phyloP scores from a whole-genome alignment of 2,888 invertebrate genomes.

The Melanostoma scalare region DNA sequence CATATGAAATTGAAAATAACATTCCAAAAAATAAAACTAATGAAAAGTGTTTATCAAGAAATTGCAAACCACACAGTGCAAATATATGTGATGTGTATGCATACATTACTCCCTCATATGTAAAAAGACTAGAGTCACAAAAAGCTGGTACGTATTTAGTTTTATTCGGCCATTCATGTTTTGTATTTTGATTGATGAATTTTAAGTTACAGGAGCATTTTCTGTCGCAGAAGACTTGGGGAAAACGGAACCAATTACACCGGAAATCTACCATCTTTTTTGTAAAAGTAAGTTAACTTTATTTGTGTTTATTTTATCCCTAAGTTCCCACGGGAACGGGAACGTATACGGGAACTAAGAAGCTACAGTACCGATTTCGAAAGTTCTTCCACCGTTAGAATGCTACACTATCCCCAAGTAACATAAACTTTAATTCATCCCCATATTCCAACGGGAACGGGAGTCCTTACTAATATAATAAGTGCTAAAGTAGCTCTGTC shows the following conservation, averaged over 20 bases:
- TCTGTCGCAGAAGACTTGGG: background rate
- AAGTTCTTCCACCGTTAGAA: too few relatives aligned
- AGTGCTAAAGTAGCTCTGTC: too few relatives aligned
- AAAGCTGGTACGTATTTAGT: constrained; percentile 23
- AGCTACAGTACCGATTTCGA: too few relatives aligned
- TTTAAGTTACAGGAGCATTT: constrained; percentile 50
- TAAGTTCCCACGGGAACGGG: too few relatives aligned
- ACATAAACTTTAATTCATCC: too few relatives aligned
- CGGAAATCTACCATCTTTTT: constrained; percentile 1
- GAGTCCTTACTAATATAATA: too few relatives aligned
- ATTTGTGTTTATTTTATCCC: too few relatives aligned
- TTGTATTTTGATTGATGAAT: constrained; percentile 23
- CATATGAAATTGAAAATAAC: constrained; percentile 14
- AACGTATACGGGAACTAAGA: too few relatives aligned
- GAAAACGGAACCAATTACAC: background rate
- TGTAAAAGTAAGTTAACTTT: constrained; percentile 35
- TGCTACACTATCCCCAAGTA: too few relatives aligned
- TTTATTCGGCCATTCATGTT: background rate
- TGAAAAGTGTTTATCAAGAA: constrained; percentile 1
- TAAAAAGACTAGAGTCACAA: constrained; percentile 13
- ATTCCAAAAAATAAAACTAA: background rate
- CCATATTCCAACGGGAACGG: too few relatives aligned
- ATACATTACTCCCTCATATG: constrained; percentile 37
- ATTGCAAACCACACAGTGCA: constrained; percentile 35
- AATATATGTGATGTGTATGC: constrained; percentile 34